Evolutionary conservation across 2,888 invertebrate genomes (phyloP), one percentile per base, ranked within the genome.

Genomic region (Lepidochrysops patricia): DNA sequence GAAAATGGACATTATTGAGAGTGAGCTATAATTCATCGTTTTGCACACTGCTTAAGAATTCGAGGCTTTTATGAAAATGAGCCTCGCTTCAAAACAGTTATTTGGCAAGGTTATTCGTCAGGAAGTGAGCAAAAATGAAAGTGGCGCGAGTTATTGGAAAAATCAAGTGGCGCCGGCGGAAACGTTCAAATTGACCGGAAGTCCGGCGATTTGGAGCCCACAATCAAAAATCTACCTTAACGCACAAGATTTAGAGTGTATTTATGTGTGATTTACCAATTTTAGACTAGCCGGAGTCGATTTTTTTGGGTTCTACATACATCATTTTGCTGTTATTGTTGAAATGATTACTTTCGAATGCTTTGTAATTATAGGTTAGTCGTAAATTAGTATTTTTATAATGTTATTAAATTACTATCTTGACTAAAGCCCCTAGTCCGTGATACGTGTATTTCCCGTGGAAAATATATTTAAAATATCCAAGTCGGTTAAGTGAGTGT

Each of bases 81-180:
- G n/a, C n/a, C n/a, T n/a, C n/a, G n/a, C n/a, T n/a, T n/a, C n/a
- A n/a, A n/a, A n/a, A n/a, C n/a, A 23, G 48, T 15, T 48, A 49
- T 23, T 15, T 13, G 19, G n/a, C n/a, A 49, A 49, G 12, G 25
- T 0, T 49, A 49, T 12, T 7, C 7, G 48, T 12, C 48, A 12
- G 27, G 29, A 29, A 9, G 27, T 9, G 26, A 0, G 15, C 3
- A 29, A 5, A 25, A 52, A 52, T 12, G 43, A 43, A 43, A 19
- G 7, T 7, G 9, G 43, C 43, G 15, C 19, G 43, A 43, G 43
- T 43, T 43, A 43, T 43, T 56, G 56, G 23, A 32, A 56, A 32
- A 56, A 43, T 43, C 43, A 43, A 43, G 43, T 43, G 43, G 43
- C 43, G 43, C 43, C 43, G 43, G 43, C 43, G 43, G 43, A 43